Conservation (phyloP, 2,888 invertebrate species). For the Clunio marinus region DNA sequence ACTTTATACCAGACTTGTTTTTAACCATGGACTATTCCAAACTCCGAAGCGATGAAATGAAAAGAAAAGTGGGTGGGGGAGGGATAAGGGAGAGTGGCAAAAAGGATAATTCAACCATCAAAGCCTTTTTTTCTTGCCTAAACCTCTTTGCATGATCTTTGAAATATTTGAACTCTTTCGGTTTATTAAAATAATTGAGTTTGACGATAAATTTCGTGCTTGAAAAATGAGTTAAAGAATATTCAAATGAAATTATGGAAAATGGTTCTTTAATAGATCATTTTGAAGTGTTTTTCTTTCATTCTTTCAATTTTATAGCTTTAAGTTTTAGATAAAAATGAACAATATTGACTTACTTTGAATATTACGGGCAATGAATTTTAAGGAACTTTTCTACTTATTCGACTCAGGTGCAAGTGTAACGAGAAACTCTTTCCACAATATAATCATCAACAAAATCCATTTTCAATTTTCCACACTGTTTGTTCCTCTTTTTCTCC, state of each 20-base stretch:
- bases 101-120: not conserved
- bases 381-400: not conserved
- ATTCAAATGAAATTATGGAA: not conserved
- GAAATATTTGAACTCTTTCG: not conserved
- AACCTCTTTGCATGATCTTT: not conserved
- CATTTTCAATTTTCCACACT: conserved; percentile 28
- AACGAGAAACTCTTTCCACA: not conserved
- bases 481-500: not conserved
- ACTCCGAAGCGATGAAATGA: not conserved
- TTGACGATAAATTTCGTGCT: not conserved
- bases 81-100: not conserved
- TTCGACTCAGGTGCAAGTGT: not conserved
- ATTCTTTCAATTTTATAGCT: not conserved
- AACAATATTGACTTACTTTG: too few species aligned
- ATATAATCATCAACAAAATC: not conserved
- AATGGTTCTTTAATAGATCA: not conserved
- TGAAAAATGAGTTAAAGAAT: not conserved
- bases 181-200: not conserved
- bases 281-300: not conserved
- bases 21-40: too few species aligned
- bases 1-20: not conserved
- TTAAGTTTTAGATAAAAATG: too few species aligned
- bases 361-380: not conserved
- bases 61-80: not conserved
- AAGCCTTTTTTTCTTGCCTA: not conserved